Base-by-base conservation (phyloP, 2,888 invertebrate genomes). In the Cheilosia variabilis region DNA sequence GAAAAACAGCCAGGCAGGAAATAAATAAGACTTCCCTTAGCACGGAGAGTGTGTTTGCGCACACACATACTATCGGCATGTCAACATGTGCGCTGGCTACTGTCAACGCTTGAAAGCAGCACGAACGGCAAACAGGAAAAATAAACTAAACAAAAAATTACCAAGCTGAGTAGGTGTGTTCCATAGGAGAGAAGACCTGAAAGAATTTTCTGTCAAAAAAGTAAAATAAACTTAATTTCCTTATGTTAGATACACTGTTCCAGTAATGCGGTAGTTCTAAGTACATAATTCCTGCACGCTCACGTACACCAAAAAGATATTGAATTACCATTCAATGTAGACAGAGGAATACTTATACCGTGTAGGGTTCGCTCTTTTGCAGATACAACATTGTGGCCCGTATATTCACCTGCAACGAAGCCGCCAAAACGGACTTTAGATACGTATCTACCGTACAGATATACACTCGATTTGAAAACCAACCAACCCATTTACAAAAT, bases 251-350 rank as follows among this genome's bases (percentile, higher is more conserved):
- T 52, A 80, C 62, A 80, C 68, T 68, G 76, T 66, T 75, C 69
- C 60, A 55, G 66, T 86, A 86, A 86, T 86, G 86, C 76, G 80
- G 86, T 81, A 86, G 86, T 86, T 86, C 76, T 80, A 86, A 86
- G 86, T 81, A 86, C 76, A 77, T 86, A 86, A 86, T 86, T 77
- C 86, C 80, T 72, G 24, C 63, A 76, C 71, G 41, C 69, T 66
- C 79, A 79, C 75, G 75, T 68, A 58, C 66, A 55, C 60, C 63
- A 19, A 66, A 76, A 75, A 69, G 65, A 80, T 86, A 86, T 86
- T 86, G 86, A 86, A 86, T 86, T 86, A 86, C 86, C 80, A 77
- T 79, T 34, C 60, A 47, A 60, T 69, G 62, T 15, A 15, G n/a
- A 43, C 15, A 27, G 45, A 52, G 53, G 34, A 34, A 41, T n/a